Percentiles rank a stretch among this genome's conserved stretches.
These are phyloP conservation scores for Oreohelix idahoensis DNA, from an alignment of 1,140 invertebrate species.

Conservation along the genomic window DNA sequence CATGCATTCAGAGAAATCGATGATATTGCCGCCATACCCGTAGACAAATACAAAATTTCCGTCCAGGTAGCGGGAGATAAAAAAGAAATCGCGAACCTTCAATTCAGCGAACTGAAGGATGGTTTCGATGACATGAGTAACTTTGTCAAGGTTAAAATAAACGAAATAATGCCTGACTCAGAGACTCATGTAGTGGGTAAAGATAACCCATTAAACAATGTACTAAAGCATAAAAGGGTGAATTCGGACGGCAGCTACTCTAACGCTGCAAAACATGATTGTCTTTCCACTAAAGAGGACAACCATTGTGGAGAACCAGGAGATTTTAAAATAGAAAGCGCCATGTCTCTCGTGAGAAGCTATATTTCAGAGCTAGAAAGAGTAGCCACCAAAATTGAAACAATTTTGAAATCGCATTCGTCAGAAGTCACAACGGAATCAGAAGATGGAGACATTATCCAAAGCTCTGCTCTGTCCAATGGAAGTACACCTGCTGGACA, in stretches of 20 bases:
- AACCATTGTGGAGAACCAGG: background rate
- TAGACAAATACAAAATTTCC: background rate
- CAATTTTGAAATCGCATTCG: background rate
- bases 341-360: background rate
- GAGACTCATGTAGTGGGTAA: background rate
- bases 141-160: background rate
- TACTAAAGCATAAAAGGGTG: background rate
- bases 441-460: too few relatives aligned
- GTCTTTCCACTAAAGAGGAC: background rate
- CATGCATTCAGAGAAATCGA: background rate
- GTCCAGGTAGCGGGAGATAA: background rate
- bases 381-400: background rate
- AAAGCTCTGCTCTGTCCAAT: too few relatives aligned
- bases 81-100: background rate
- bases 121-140: background rate
- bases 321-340: background rate
- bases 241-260: too few relatives aligned
- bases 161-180: background rate
- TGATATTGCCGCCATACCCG: background rate
- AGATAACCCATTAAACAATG: background rate
- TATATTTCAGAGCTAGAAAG: slow-evolving; percentile 18
- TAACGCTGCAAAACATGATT: too few relatives aligned
- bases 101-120: background rate
- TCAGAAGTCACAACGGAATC: background rate
- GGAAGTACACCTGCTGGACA: too few relatives aligned